Conservation (phyloP, 1,140 invertebrate genomes). For the Hetaerina americana region DNA sequence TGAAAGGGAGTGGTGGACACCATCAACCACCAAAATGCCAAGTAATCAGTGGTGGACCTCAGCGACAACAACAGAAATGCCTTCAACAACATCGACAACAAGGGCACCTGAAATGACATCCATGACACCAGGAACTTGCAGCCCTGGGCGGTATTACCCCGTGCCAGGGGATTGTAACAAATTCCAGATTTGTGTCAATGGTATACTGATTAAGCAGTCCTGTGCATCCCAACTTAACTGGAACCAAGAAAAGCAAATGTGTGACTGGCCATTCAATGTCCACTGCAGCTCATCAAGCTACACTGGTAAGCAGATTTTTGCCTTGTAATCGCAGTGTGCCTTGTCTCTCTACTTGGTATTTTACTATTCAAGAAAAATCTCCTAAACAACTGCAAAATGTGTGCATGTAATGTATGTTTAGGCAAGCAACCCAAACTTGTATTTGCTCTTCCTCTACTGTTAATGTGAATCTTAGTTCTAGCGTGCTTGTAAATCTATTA, state of each 20-base stretch:
- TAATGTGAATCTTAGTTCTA: too few relatives aligned
- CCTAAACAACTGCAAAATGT: too few relatives aligned
- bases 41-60: background rate
- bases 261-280: conserved; percentile 48
- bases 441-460: too few relatives aligned
- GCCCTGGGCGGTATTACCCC: conserved; percentile 41
- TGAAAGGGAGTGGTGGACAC: background rate
- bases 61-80: conserved; percentile 14
- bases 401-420: too few relatives aligned
- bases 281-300: conserved; percentile 20
- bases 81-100: conserved; percentile 11
- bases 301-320: background rate
- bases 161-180: conserved; percentile 41
- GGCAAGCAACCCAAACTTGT: too few relatives aligned
- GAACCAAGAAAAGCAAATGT: conserved; percentile 45
- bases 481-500: too few relatives aligned
- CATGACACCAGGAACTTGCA: conserved; percentile 21
- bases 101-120: background rate
- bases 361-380: too few relatives aligned
- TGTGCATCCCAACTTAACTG: conserved; percentile 58
- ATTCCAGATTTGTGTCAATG: conserved; percentile 57
- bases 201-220: conserved; percentile 42
- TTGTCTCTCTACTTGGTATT: too few relatives aligned
- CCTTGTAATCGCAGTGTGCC: background rate
- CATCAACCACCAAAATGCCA: conserved; percentile 11